A percentile compares a stretch with the other conserved stretches of the same genome.
Conservation (phyloP, 2,888 invertebrate species). For the Galeopsomyia nigrocyanea region DNA sequence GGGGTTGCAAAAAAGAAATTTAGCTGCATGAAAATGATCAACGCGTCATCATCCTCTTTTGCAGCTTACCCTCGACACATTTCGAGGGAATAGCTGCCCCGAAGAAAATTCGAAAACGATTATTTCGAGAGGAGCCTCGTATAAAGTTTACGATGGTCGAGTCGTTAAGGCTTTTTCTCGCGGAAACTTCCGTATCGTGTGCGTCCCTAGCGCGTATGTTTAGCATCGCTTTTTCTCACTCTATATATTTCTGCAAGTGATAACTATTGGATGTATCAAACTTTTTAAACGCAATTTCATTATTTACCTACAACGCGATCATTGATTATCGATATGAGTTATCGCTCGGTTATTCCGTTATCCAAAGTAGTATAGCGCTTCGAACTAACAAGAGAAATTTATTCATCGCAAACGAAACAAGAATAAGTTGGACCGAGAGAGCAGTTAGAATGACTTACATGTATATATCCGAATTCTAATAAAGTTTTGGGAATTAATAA, state of each 20-base stretch:
- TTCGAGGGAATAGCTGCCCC: conserved; percentile 16
- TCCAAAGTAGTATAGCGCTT: too few species aligned
- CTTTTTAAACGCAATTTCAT: conserved; percentile 4
- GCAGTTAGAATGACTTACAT: too few species aligned
- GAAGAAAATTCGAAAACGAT: conserved; percentile 42
- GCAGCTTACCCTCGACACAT: neutral
- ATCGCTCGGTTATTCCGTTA: too few species aligned
- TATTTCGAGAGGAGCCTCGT: conserved; percentile 43
- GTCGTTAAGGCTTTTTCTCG: conserved; percentile 48
- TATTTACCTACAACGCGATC: too few species aligned
- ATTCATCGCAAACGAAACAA: too few species aligned
- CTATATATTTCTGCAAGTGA: conserved; percentile 26
- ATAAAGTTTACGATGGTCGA: conserved; percentile 49
- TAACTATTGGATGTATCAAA: conserved; percentile 31
- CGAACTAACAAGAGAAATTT: too few species aligned
- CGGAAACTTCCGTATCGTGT: conserved; percentile 27
- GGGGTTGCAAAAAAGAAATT: neutral
- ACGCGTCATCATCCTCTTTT: conserved; percentile 2
- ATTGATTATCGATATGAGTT: too few species aligned
- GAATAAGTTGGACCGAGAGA: too few species aligned
- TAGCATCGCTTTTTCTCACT: conserved; percentile 26
- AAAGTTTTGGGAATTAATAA: conserved; percentile 54
- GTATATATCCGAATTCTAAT: conserved; percentile 27
- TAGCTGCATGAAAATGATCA: conserved; percentile 3
- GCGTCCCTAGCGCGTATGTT: conserved; percentile 33